Base-by-base conservation (phyloP, 2,888 invertebrate genomes). In the Lathronympha strigana region DNA sequence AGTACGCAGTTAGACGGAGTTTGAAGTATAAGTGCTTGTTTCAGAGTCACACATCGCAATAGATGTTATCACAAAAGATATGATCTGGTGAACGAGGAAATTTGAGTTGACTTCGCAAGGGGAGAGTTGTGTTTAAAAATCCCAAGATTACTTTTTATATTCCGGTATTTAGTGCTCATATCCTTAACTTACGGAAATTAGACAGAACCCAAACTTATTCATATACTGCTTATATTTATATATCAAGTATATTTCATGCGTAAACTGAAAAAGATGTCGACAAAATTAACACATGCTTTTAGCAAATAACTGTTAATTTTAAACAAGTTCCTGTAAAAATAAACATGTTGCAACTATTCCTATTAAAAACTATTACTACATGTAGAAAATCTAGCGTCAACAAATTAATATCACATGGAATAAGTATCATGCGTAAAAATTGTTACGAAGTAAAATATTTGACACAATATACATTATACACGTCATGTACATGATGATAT, bases 261-360 rank as follows among this genome's bases (percentile, higher is more conserved):
- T 58, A 47, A 45, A 83, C 83, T 86, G 83, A 83, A 86, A 84
- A 66, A 81, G 78, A 83, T 73, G 64, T 69, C 67, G 67, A 61
- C 62, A 23, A 60, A 47, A 75, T 79, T 74, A 78, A 72, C 55
- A 73, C 80, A 81, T 79, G 80, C 79, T 69, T 72, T 71, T 69
- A 63, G 55, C 69, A 62, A 68, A 62, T 51, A 54, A 58, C 21
- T 63, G 19, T 68, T 69, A 63, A 63, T 69, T 60, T 71, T 70
- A 72, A 73, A 55, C 66, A 76, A 74, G 75, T 71, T 74, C 77
- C 84, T 83, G 84, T 77, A 81, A 85, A 45, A 82, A 78, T 76
- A 82, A 82, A 78, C 69, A 77, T 38, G 40, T 76, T 72, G 73
- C 71, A 54, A 51, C 50, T 69, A 68, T 19, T 25, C 4, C 9